A percentile compares a stretch with the other conserved stretches of the same genome.
These are phyloP conservation scores for Hemicordylus capensis DNA, from an alignment of 2,113 vertebrate species.

Conservation along the genomic window DNA sequence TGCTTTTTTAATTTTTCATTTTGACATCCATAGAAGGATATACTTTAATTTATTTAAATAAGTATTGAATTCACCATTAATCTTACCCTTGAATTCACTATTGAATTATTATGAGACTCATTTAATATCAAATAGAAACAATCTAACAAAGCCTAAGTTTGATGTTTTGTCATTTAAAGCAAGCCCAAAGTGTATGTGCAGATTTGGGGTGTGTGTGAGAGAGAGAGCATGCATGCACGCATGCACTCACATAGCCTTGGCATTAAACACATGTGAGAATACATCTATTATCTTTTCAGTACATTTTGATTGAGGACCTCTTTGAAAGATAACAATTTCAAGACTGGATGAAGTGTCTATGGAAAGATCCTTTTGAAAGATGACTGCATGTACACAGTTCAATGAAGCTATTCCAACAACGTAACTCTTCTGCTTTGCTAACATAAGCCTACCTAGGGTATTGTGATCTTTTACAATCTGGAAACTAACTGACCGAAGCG, in stretches of 20 bases:
- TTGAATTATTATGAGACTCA: background rate
- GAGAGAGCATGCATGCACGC: too few species aligned
- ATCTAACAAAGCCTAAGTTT: background rate
- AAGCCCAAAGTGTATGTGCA: background rate
- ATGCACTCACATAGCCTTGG: too few species aligned
- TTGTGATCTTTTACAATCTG: conserved; percentile 15
- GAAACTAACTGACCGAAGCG: conserved; percentile 7
- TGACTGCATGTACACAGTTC: background rate
- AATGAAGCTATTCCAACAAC: background rate
- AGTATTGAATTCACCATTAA: background rate
- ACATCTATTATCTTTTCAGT: background rate
- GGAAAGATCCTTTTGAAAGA: background rate
- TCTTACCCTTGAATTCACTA: too few species aligned
- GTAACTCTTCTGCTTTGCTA: conserved; percentile 9
- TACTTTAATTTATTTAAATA: background rate
- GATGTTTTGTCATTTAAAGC: background rate
- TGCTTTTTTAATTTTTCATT: too few species aligned
- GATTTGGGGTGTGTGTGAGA: background rate
- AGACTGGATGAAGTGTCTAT: background rate
- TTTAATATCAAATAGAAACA: background rate
- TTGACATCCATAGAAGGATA: background rate
- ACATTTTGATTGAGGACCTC: background rate
- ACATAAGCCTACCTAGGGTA: background rate
- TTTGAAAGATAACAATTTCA: background rate
- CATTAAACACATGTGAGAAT: background rate